These are phyloP conservation scores for Drosophila koepferae DNA, from an alignment of 2,888 invertebrate species.

Conservation along the genomic window DNA sequence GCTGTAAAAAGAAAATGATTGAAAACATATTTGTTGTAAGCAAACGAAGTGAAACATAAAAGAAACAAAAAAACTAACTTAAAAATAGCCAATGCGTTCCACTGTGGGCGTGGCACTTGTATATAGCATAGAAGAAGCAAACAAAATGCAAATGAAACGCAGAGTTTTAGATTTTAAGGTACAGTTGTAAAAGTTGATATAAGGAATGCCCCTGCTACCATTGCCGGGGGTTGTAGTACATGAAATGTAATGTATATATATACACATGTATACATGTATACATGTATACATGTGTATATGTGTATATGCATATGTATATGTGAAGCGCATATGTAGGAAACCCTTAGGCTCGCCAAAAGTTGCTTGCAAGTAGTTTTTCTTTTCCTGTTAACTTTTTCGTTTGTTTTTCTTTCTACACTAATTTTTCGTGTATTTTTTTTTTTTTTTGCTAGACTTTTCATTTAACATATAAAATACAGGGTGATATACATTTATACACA, in stretches of 20 bases:
- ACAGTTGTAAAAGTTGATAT: conserved; percentile 54
- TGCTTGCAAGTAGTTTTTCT: conserved; percentile 51
- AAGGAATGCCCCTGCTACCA: conserved; percentile 34
- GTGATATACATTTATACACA: conserved; percentile 39
- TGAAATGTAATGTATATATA: conserved; percentile 6
- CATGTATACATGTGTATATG: neutral
- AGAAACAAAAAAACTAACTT: too few species aligned
- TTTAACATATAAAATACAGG: conserved; percentile 45
- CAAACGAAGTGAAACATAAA: conserved; percentile 9
- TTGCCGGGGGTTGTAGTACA: conserved; percentile 16
- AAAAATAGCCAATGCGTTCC: conserved; percentile 12
- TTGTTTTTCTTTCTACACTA: conserved; percentile 21
- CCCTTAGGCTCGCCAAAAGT: conserved; percentile 73
- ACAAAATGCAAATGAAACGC: conserved; percentile 17
- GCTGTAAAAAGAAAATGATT: conserved; percentile 61
- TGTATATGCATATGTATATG: conserved; percentile 35
- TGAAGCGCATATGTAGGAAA: conserved; percentile 70
- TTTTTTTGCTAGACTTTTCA: conserved; percentile 11
- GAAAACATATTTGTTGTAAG: conserved; percentile 64
- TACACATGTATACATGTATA: neutral
- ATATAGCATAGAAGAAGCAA: conserved; percentile 29
- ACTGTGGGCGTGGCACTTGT: conserved; percentile 42
- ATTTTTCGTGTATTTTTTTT: conserved; percentile 30
- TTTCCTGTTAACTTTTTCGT: conserved; percentile 20
- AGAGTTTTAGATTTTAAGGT: conserved; percentile 42